Evolutionary conservation across 2,797 vertebrate species (phyloP).

Genomic region (Melanotaenia maccullochi): DNA sequence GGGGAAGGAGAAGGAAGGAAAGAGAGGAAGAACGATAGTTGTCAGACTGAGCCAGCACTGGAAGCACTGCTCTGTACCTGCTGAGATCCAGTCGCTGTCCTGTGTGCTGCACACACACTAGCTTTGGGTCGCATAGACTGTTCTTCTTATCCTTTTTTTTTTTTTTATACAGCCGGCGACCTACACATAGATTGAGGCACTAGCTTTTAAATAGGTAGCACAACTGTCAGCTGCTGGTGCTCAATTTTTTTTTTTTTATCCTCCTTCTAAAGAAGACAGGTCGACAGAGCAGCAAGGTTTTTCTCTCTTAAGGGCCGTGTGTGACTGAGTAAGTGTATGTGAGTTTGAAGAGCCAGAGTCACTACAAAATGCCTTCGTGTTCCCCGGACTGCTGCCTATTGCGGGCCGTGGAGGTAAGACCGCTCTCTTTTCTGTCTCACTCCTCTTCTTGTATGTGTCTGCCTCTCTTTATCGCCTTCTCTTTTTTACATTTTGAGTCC

Average conservation of each 20-base stretch:
- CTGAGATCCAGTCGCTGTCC: conserved; percentile 78
- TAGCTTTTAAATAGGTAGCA: conserved; percentile 67
- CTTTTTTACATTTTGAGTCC: conserved; percentile 35
- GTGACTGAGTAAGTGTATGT: conserved; percentile 42
- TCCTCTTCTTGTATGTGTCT: conserved; percentile 50
- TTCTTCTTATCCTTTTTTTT: conserved; percentile 19
- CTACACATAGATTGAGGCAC: conserved; percentile 57
- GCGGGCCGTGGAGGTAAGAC: conserved; percentile 88
- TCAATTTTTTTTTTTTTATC: conserved; percentile 33
- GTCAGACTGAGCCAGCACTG: conserved; percentile 82
- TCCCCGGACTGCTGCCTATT: conserved; percentile 90
- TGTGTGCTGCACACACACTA: conserved; percentile 48
- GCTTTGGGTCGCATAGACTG: conserved; percentile 55
- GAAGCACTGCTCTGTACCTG: conserved; percentile 79
- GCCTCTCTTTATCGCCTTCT: conserved; percentile 28
- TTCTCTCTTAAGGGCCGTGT: conserved; percentile 53
- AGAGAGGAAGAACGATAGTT: conserved; percentile 74
- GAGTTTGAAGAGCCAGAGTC: conserved; percentile 72
- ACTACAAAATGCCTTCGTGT: conserved; percentile 90
- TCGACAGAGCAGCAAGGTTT: conserved; percentile 38
- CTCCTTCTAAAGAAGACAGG: conserved; percentile 51
- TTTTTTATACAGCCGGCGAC: conserved; percentile 23
- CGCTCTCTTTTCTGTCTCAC: conserved; percentile 56
- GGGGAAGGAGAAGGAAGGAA: conserved; percentile 78
- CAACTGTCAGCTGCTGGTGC: conserved; percentile 60